Evolutionary conservation across 2,888 invertebrate genomes (phyloP).

Genomic region (Bugula neritina): DNA sequence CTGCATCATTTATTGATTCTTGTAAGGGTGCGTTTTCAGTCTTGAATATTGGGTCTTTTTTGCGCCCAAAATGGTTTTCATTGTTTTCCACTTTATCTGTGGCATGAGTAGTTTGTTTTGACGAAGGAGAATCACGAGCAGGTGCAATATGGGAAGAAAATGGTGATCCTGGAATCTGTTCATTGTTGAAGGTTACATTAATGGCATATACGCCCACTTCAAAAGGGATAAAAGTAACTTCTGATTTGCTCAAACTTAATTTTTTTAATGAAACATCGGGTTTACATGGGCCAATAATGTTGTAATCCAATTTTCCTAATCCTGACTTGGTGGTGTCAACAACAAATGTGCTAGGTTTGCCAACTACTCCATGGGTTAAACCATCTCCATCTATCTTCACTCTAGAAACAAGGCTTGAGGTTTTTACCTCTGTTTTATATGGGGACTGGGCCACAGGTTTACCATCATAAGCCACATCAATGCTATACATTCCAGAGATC

Average conservation of each 20-base stretch:
- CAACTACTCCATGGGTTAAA: background rate
- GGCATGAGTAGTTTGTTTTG: too few species aligned
- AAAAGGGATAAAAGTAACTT: constrained; percentile 89
- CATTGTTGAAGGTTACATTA: constrained; percentile 87
- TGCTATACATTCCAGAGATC: constrained; percentile 93
- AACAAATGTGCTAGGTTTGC: background rate
- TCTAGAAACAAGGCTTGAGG: background rate
- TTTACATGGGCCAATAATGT: constrained; percentile 61
- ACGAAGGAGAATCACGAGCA: background rate
- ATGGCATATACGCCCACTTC: constrained; percentile 96
- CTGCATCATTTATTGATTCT: too few species aligned
- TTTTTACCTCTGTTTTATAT: background rate
- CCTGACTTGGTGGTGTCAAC: constrained; percentile 2
- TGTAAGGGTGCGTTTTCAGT: too few species aligned
- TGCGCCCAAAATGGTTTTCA: too few species aligned
- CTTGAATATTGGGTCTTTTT: too few species aligned
- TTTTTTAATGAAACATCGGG: constrained; percentile 89
- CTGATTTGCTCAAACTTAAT: constrained; percentile 87
- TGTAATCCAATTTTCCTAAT: background rate
- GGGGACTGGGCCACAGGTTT: constrained; percentile 58
- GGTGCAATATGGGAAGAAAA: constrained; percentile 71
- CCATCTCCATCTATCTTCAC: constrained; percentile 14
- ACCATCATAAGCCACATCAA: constrained; percentile 88
- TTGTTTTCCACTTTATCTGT: too few species aligned
- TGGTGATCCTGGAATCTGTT: constrained; percentile 91